Conservation (phyloP, 2,888 invertebrate genomes). For the Ectemnius lituratus region DNA sequence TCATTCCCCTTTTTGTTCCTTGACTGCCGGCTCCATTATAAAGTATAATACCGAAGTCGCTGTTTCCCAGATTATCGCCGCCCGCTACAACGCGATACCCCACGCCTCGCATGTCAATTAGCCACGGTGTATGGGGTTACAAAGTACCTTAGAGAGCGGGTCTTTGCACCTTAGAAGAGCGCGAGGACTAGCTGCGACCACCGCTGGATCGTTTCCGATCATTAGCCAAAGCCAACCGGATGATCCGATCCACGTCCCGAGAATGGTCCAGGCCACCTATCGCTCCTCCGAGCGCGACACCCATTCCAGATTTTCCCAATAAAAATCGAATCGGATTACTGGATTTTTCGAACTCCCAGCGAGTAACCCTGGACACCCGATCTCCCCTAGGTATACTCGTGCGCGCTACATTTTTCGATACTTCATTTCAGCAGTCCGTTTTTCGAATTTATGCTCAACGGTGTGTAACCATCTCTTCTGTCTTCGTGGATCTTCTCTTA, state of each 20-base stretch:
- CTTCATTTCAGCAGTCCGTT: too few relatives aligned
- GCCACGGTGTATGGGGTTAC: slow-evolving; percentile 69
- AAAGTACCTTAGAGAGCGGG: slow-evolving; percentile 60
- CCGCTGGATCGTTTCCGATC: slow-evolving; percentile 61
- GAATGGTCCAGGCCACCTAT: slow-evolving; percentile 16
- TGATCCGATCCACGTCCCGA: slow-evolving; percentile 39
- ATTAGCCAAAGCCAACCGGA: slow-evolving; percentile 49
- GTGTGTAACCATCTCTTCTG: too few relatives aligned
- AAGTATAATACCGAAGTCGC: slow-evolving; percentile 71
- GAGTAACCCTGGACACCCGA: background rate
- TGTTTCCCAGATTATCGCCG: slow-evolving; percentile 70
- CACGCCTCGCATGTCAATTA: slow-evolving; percentile 73
- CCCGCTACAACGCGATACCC: slow-evolving; percentile 65
- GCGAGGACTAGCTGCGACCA: slow-evolving; percentile 36
- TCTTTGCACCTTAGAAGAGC: slow-evolving; percentile 53
- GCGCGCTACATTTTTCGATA: background rate
- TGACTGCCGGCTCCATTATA: slow-evolving; percentile 61
- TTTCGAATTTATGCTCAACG: too few relatives aligned
- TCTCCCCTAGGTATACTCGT: background rate
- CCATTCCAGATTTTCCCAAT: slow-evolving; percentile 33
- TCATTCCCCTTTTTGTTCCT: slow-evolving; percentile 34
- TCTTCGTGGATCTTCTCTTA: too few relatives aligned
- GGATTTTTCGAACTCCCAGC: background rate
- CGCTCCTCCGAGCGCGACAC: background rate
- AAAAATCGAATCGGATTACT: slow-evolving; percentile 31